Evolutionary conservation across 2,797 vertebrate species (phyloP).

Genomic region (Bovichtus variegatus): DNA sequence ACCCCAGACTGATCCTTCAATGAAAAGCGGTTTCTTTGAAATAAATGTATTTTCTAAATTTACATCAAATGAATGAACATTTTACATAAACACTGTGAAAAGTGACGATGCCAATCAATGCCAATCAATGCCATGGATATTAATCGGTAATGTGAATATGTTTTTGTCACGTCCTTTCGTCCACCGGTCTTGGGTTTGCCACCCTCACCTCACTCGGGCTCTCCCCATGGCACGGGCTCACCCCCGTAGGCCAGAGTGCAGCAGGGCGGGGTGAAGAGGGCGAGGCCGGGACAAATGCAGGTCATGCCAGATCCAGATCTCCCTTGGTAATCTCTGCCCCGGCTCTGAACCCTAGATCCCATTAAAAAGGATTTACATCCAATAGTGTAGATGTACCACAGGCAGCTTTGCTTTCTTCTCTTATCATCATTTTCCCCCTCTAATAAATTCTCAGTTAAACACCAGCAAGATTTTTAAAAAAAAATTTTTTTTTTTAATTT

Average conservation of each 20-base stretch:
- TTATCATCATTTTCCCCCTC: conserved; percentile 68
- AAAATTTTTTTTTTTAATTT: conserved; percentile 13
- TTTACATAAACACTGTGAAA: not conserved
- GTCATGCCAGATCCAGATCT: conserved; percentile 83
- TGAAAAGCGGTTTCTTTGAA: not conserved
- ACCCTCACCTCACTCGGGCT: not conserved
- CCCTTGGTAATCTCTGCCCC: conserved; percentile 84
- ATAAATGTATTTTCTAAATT: too few species aligned
- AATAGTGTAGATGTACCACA: conserved; percentile 85
- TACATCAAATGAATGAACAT: not conserved
- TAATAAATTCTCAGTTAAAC: conserved; percentile 66
- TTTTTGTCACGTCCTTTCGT: not conserved
- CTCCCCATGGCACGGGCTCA: not conserved
- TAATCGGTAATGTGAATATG: too few species aligned
- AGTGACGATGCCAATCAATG: too few species aligned
- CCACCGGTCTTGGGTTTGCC: not conserved
- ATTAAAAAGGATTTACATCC: conserved; percentile 89
- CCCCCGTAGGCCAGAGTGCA: conserved; percentile 2
- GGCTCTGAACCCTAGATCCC: conserved; percentile 86
- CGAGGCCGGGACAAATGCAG: conserved; percentile 76
- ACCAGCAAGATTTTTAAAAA: conserved; percentile 14
- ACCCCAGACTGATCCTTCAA: not conserved
- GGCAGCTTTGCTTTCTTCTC: conserved; percentile 81
- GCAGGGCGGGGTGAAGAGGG: conserved; percentile 42
- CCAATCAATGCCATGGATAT: too few species aligned